These are phyloP conservation scores for Aricia agestis DNA, from an alignment of 1,140 invertebrate species.

Conservation along the genomic window DNA sequence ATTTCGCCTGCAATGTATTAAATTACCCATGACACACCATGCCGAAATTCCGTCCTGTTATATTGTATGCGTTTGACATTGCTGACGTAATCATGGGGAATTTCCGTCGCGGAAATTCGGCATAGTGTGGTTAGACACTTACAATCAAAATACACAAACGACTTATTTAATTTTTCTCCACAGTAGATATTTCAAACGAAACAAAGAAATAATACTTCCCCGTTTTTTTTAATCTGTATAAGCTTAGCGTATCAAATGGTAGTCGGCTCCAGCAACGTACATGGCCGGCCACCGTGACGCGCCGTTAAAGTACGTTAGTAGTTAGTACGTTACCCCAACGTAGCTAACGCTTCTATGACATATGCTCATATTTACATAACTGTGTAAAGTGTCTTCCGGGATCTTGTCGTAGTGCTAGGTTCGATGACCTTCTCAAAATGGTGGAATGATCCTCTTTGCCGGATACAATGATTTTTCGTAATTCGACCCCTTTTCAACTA, in stretches of 20 bases:
- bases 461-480: not conserved
- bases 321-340: slow-evolving; percentile 20
- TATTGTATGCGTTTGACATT: too few relatives aligned
- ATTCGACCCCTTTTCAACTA: not conserved
- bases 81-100: too few relatives aligned
- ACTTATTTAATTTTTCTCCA: too few relatives aligned
- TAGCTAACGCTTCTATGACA: slow-evolving; percentile 10
- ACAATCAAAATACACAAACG: too few relatives aligned
- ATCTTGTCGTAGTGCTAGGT: not conserved
- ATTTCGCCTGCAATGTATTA: too few relatives aligned
- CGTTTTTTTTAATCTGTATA: not conserved
- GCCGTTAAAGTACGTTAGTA: slow-evolving; percentile 27
- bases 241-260: not conserved
- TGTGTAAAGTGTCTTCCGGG: slow-evolving; percentile 14
- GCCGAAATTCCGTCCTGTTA: too few relatives aligned
- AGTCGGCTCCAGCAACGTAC: not conserved
- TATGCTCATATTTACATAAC: slow-evolving; percentile 16
- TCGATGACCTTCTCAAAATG: not conserved
- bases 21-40: too few relatives aligned
- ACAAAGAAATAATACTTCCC: not conserved
- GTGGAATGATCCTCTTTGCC: not conserved
- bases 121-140: too few relatives aligned
- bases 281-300: slow-evolving; percentile 24
- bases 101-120: too few relatives aligned
- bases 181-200: too few relatives aligned